Conservation (phyloP, 1,140 invertebrate species). For the Prorops nasuta region DNA sequence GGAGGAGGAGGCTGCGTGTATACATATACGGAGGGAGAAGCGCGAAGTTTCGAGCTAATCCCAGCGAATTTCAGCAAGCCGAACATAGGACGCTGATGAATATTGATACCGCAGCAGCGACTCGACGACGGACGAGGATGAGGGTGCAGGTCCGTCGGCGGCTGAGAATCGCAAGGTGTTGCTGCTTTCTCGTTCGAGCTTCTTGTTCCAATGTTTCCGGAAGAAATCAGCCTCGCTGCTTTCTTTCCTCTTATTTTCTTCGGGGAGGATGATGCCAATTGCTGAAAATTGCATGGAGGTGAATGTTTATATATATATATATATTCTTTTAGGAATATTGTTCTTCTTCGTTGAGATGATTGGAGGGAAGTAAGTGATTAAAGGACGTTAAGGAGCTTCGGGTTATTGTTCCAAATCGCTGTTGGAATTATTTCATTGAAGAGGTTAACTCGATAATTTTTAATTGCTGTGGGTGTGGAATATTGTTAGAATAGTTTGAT, state of each 20-base stretch:
- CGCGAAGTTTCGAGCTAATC: constrained; percentile 54
- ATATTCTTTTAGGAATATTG: too few relatives aligned
- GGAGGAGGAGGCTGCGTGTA: constrained; percentile 12
- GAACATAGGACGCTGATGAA: constrained; percentile 59
- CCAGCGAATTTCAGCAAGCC: constrained; percentile 50
- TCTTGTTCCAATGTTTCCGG: constrained; percentile 3
- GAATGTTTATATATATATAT: too few relatives aligned
- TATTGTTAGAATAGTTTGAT: too few relatives aligned
- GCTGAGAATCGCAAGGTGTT: constrained; percentile 42
- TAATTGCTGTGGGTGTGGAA: too few relatives aligned
- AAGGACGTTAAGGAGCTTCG: too few relatives aligned
- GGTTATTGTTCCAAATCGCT: too few relatives aligned
- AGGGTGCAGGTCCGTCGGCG: constrained; percentile 10
- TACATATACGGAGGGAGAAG: constrained; percentile 37
- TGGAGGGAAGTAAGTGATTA: too few relatives aligned
- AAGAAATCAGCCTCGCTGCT: constrained; percentile 15
- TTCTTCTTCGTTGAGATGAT: too few relatives aligned
- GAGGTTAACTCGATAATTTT: too few relatives aligned
- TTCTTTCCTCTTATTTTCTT: constrained; percentile 20
- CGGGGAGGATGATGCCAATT: too few relatives aligned
- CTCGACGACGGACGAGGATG: constrained; percentile 2
- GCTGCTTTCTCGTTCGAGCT: constrained; percentile 19
- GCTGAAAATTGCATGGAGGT: too few relatives aligned
- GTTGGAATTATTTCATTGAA: too few relatives aligned
- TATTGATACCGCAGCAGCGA: constrained; percentile 47